Percentiles rank a stretch among this genome's conserved stretches.
phyloP scores from a whole-genome alignment of 1,140 invertebrate genomes.

The Papilio polyxenes region DNA sequence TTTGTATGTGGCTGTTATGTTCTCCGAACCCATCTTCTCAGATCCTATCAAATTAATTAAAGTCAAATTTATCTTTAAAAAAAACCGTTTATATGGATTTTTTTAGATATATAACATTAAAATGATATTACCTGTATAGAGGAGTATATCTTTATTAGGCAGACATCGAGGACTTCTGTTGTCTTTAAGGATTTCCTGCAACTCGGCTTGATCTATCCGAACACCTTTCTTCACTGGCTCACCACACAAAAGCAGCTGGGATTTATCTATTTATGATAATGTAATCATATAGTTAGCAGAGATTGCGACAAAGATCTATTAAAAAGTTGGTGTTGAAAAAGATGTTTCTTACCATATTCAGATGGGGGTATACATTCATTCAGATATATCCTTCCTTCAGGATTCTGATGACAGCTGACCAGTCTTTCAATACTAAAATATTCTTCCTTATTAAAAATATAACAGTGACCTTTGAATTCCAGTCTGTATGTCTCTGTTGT shows the following conservation, averaged over 20 bases:
- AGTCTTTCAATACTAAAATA: constrained; percentile 85
- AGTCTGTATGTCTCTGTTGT: constrained; percentile 87
- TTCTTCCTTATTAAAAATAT: constrained; percentile 68
- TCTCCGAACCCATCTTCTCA: constrained; percentile 82
- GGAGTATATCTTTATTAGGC: constrained; percentile 83
- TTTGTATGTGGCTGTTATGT: constrained; percentile 83
- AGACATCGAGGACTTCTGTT: constrained; percentile 81
- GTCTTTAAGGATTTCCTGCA: constrained; percentile 72
- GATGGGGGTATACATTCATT: constrained; percentile 90
- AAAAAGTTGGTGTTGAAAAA: not conserved
- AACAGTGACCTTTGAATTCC: constrained; percentile 76
- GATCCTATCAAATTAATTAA: constrained; percentile 79
- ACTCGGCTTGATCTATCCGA: constrained; percentile 75
- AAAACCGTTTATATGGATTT: no score
- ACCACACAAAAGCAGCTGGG: constrained; percentile 86
- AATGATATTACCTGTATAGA: constrained; percentile 79
- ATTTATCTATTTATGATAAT: no score
- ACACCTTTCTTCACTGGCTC: constrained; percentile 71
- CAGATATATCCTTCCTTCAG: constrained; percentile 82
- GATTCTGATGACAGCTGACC: constrained; percentile 82
- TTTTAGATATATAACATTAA: no score
- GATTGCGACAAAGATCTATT: not conserved
- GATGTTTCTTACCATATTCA: constrained; percentile 86
- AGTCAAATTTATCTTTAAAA: no score
- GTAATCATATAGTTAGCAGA: constrained; percentile 41